These are phyloP conservation scores for Brachionus rotundiformis DNA, from an alignment of 1,140 invertebrate genomes.

Conservation along the genomic window DNA sequence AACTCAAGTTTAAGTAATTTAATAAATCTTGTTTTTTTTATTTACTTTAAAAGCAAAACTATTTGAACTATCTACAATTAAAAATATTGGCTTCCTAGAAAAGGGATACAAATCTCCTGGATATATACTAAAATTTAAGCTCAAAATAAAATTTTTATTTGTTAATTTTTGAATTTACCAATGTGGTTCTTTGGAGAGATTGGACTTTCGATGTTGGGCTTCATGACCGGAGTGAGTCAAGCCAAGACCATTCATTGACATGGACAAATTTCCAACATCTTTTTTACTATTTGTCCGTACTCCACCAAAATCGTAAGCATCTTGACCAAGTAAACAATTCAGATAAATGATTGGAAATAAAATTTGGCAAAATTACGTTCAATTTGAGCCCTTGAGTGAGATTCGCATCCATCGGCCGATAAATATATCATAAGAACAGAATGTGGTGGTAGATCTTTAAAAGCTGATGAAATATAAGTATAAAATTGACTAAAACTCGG, in stretches of 20 bases:
- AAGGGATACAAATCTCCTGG: constrained; percentile 89
- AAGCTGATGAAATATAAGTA: constrained; percentile 87
- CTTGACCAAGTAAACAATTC: constrained; percentile 58
- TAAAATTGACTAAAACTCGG: constrained; percentile 89
- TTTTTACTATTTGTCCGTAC: constrained; percentile 81
- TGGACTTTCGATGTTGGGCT: constrained; percentile 6
- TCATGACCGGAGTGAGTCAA: background rate
- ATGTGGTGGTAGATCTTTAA: constrained; percentile 86
- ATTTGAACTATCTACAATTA: constrained; percentile 92
- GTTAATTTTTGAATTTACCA: too few relatives aligned
- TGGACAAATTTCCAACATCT: constrained; percentile 63
- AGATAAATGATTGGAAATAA: background rate
- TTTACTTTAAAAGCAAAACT: constrained; percentile 81
- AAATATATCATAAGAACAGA: constrained; percentile 87
- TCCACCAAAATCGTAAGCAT: constrained; percentile 88
- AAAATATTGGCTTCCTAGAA: constrained; percentile 84
- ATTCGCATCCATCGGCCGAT: constrained; percentile 73
- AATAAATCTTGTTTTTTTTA: background rate
- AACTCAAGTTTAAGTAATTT: constrained; percentile 5
- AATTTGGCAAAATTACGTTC: constrained; percentile 23
- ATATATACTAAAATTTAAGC: constrained; percentile 70
- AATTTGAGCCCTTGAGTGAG: constrained; percentile 34
- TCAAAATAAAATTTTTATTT: background rate
- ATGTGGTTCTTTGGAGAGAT: constrained; percentile 22
- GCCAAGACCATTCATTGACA: background rate